Conservation (phyloP, 2,113 vertebrate genomes). For the Cromileptes altivelis region DNA sequence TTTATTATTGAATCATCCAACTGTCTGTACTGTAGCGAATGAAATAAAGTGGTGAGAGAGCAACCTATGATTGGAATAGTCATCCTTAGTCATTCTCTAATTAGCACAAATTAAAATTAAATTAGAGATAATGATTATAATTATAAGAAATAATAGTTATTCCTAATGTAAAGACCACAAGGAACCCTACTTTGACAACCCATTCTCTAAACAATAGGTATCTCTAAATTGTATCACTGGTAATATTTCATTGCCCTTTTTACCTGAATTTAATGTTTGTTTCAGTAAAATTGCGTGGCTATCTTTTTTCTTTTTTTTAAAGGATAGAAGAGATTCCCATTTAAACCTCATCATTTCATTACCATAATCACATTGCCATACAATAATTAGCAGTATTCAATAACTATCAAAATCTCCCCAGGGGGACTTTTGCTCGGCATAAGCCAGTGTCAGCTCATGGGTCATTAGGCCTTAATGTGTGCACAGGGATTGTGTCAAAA, state of each 20-base stretch:
- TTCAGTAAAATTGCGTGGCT: neutral
- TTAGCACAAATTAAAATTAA: constrained; percentile 4
- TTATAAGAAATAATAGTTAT: neutral
- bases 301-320: neutral
- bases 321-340: constrained; percentile 11
- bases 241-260: constrained; percentile 2
- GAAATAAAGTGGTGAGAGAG: neutral
- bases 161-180: neutral
- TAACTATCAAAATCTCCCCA: neutral
- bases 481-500: neutral
- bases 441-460: neutral
- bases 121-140: neutral
- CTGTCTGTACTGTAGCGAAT: neutral
- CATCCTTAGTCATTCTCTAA: constrained; percentile 1
- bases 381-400: constrained; percentile 26
- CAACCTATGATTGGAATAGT: neutral
- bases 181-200: neutral
- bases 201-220: neutral
- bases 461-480: neutral
- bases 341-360: constrained; percentile 32
- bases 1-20: neutral
- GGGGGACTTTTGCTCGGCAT: neutral
- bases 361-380: constrained; percentile 21
- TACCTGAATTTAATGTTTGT: neutral
- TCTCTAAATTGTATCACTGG: neutral